Base-by-base conservation (phyloP, 2,113 vertebrate genomes). In the Centropus unirufus region DNA sequence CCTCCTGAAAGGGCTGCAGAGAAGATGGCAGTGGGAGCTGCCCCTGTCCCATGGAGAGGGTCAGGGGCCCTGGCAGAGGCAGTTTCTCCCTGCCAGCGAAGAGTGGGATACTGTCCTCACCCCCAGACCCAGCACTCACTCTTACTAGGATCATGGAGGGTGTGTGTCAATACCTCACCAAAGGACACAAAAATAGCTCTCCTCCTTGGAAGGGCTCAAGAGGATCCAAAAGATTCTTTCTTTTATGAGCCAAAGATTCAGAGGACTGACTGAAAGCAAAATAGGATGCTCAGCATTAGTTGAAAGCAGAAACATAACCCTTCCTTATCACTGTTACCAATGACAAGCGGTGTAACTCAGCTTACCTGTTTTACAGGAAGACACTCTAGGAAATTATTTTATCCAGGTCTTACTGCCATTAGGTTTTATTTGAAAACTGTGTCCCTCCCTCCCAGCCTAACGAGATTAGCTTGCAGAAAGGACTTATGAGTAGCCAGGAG, bases 81-180 rank as follows among this genome's bases (percentile, higher is more conserved):
- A 80, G 30, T 40, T 85, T 63, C 39, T 63, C 16, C 39, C 16
- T 0, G 0, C 13, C 24, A 36, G 40, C 0, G 0, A 11, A 14
- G 14, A 42, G 23, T 7, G 3, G 39, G 14, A 23, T 69, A 34
- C 18, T 62, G 40, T 16, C 13, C 14, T 68, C 61, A 85, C 8
- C 23, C 6, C 27, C 29, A 51, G 39, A 29, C 61, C 24, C 61
- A 77, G 21, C 51, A 77, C 4, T 15, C 34, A 21, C 68, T 80
- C 42, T 76, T 62, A 11, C 29, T 58, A 49, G 7, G 14, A n/a
- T 74, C n/a, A 6, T 11, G 12, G 9, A 80, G 14, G 3, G 5
- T 73, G 21, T 26, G 59, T 85, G 59, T 51, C n/a, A 79, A 6
- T 1, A 1, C 24, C 26, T 62, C 8, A 54, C 14, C 16, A 9